Evolutionary conservation across 2,113 vertebrate species (phyloP), one percentile per base, ranked within the genome.

Genomic region (Myocastor coypus): DNA sequence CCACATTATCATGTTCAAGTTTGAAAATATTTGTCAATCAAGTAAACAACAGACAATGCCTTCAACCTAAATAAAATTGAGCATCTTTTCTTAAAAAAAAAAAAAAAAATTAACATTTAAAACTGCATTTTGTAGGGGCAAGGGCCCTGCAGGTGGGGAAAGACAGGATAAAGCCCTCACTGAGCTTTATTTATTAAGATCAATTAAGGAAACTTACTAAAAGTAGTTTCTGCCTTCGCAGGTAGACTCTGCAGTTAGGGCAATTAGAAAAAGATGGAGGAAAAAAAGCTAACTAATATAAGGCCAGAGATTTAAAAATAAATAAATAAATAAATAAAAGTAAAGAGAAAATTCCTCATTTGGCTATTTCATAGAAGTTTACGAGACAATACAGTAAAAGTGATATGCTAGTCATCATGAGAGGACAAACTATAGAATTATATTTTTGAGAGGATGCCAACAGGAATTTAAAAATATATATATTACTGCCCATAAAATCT

Each of bases 391-490:
- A 63, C 3, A 69, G 46, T 7, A 69, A 57, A 85, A 37, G 34
- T 94, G 20, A 92, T 3, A 90, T 20, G 24, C 28, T 94, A 94
- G 94, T 83, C 82, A 55, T 28, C 71, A 91, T 73, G 57, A 52
- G 42, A 73, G 7, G 20, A 86, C 46, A 87, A 68, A 82, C 24
- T 32, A 82, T 1, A 81, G 66, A 88, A 71, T 85, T 32, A 10
- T 55, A 37, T 92, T 78, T 16, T 16, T 3, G 52, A 14, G 63
- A 40, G 59, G 96, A 81, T 91, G 59, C 84, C 85, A 92, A 78
- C 57, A 85, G 17, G 20, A 20, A 10, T 86, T 91, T 93, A 84
- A 82, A 92, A 95, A 94, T 97, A 96, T 68, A 95, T 93, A 83
- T 52, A 94, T 81, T 87, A 95, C 22, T 87, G 32, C 93, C 64